phyloP scores from a whole-genome alignment of 2,888 invertebrate species.

The Acrobasis repandana region DNA sequence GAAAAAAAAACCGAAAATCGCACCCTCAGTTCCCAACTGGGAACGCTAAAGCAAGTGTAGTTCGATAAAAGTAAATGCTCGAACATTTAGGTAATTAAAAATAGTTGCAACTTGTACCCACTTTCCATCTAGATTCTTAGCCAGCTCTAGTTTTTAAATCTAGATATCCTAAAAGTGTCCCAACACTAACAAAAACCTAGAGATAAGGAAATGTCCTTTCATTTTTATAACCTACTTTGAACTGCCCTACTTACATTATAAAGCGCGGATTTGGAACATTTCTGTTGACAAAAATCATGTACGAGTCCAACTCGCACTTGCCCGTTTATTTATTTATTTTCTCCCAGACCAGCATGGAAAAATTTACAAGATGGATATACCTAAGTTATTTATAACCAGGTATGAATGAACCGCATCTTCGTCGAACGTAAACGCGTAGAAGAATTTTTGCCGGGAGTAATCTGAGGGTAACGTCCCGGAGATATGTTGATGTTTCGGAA shows the following conservation, averaged over 20 bases:
- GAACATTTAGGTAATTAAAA: too few relatives aligned
- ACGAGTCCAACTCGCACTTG: too few relatives aligned
- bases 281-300: conserved; percentile 6
- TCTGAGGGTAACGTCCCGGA: conserved; percentile 9
- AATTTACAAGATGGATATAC: background rate
- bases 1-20: too few relatives aligned
- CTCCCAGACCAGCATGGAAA: too few relatives aligned
- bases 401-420: background rate
- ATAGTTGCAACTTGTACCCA: too few relatives aligned
- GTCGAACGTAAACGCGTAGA: background rate
- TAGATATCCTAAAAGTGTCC: background rate
- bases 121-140: too few relatives aligned
- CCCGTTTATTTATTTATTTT: too few relatives aligned
- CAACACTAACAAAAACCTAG: background rate
- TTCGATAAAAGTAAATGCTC: too few relatives aligned
- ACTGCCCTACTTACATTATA: conserved; percentile 1
- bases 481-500: conserved; percentile 14
- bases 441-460: background rate
- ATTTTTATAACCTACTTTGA: conserved; percentile 8
- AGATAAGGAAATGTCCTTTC: background rate
- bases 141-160: background rate
- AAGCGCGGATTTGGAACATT: background rate
- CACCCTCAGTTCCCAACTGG: too few relatives aligned
- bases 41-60: too few relatives aligned
- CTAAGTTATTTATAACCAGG: conserved; percentile 2